Percentiles rank a stretch among this genome's conserved stretches.
Evolutionary conservation across 2,797 vertebrate genomes (phyloP).

Genomic region (Manis pentadactyla): DNA sequence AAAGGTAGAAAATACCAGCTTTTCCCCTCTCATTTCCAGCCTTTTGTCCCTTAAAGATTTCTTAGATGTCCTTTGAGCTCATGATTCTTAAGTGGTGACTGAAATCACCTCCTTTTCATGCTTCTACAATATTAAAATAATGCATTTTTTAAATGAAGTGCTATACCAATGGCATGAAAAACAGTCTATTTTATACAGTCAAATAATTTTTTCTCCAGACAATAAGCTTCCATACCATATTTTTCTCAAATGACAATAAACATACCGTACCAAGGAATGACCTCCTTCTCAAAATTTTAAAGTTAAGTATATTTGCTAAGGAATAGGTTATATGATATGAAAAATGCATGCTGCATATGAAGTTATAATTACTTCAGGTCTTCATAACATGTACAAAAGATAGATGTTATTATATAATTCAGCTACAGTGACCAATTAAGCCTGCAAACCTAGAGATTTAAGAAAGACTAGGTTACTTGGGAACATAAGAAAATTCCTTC

Average conservation of each 20-base stretch:
- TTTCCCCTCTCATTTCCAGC: not conserved
- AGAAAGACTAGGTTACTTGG: not conserved
- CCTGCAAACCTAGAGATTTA: not conserved
- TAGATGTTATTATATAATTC: conserved; percentile 31
- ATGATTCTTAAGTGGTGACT: conserved; percentile 56
- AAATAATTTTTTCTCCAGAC: conserved; percentile 61
- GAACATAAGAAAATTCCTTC: not conserved
- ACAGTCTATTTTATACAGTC: conserved; percentile 35
- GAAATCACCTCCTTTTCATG: conserved; percentile 23
- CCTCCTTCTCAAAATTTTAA: conserved; percentile 62
- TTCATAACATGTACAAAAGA: conserved; percentile 48
- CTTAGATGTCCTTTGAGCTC: conserved; percentile 73
- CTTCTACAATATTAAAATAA: not conserved
- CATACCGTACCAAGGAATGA: conserved; percentile 56
- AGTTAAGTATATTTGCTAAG: conserved; percentile 58
- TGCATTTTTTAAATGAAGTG: conserved; percentile 58
- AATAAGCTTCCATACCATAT: conserved; percentile 43
- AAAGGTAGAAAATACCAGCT: not conserved
- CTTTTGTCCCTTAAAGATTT: conserved; percentile 64
- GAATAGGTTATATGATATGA: conserved; percentile 54
- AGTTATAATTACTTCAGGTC: conserved; percentile 59
- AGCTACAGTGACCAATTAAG: not conserved
- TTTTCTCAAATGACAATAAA: conserved; percentile 68
- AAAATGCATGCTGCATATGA: conserved; percentile 49
- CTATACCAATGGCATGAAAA: conserved; percentile 25